Conservation (phyloP, 2,888 invertebrate species). For the Luperina testacea region DNA sequence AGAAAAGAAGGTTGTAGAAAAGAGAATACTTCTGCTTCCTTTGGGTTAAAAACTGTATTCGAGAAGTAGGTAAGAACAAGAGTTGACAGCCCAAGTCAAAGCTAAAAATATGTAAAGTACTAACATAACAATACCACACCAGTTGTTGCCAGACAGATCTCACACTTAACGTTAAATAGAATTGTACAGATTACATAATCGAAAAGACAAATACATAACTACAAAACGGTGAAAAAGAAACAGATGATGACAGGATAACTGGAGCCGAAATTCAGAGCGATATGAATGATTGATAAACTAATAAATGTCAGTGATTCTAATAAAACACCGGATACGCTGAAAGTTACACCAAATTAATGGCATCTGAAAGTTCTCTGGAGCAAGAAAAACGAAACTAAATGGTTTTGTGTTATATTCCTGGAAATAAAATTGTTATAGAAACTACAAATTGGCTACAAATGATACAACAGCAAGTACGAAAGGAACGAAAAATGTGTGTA, state of each 20-base stretch:
- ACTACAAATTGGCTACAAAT: neutral
- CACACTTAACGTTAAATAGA: neutral
- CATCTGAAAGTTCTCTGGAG: neutral
- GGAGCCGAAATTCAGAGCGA: constrained; percentile 12
- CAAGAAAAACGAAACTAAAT: neutral
- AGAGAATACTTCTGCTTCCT: neutral
- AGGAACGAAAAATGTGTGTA: neutral
- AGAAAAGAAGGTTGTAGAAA: too few relatives aligned
- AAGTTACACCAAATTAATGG: constrained; percentile 25
- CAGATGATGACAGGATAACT: constrained; percentile 6
- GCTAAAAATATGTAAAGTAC: neutral
- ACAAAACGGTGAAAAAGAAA: neutral
- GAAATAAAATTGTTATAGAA: neutral
- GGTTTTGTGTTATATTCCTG: neutral
- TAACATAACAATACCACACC: neutral
- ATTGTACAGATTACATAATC: neutral
- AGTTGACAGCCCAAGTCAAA: neutral
- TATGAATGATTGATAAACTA: constrained; percentile 33
- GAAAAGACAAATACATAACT: neutral
- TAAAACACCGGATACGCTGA: constrained; percentile 38
- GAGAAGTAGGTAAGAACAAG: neutral
- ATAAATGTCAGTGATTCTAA: constrained; percentile 29
- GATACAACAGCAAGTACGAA: neutral
- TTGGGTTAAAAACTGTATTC: neutral
- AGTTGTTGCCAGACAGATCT: neutral